Evolutionary conservation across 2,113 vertebrate species (phyloP), one percentile per base, ranked within the genome.

Genomic region (Myotis yumanensis): DNA sequence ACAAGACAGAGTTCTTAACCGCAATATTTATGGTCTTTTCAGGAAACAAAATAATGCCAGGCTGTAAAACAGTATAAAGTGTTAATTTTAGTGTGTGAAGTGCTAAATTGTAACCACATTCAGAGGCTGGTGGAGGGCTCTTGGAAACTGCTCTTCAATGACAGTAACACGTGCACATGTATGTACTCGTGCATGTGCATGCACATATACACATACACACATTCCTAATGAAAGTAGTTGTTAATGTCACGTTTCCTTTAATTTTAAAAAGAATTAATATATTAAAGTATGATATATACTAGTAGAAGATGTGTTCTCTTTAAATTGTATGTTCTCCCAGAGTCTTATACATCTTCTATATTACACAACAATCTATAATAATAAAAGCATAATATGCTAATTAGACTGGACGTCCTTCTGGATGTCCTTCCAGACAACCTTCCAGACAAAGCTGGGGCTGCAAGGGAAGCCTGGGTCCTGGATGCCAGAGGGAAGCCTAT

Each of bases 251-350:
- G 57, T 90, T 95, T 76, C n/a, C 30, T 96, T 86, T 77, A n/a
- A 23, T 64, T 77, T 94, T 77, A 28, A 91, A 90, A 81, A 91
- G 57, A 90, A 87, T 66, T 59, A 92, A 66, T 83, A 81, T 46
- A 23, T 80, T 73, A 28, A 64, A 86, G 12, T 86, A 32, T 68
- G 71, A 35, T 89, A 28, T 46, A 17, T 57, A 46, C 11, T 46
- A 46, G 46, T 46, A 15, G 84, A 71, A 73, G 68, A 54, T 28
- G 10, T 83, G 20, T 82, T 62, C 23, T 71, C 11, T 86, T 89
- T 86, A 85, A 59, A 20, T 59, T 66, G 40, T 68, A 32, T 83
- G 43, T 83, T 83, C 59, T 86, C 62, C 3, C 71, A 62, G 66
- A 77, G 40, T 86, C 35, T 72, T 76, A 30, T 22, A 59, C 15